A percentile compares a stretch with the other conserved stretches of the same genome.
phyloP scores from a whole-genome alignment of 2,888 invertebrate species.

The Caenorhabditis sp. region DNA sequence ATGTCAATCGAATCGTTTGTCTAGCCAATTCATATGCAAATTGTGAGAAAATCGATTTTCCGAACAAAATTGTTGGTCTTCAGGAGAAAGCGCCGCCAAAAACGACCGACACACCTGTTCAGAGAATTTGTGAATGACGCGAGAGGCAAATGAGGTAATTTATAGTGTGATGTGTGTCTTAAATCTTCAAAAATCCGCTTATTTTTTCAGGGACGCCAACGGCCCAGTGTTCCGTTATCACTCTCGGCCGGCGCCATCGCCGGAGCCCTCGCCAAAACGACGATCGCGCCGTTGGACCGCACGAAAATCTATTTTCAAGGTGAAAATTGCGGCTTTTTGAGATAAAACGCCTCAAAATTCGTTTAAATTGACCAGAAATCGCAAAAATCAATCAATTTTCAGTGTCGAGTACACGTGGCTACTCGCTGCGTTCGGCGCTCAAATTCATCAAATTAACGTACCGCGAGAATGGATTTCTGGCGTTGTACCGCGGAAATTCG shows the following conservation, averaged over 20 bases:
- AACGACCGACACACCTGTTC: too few species aligned
- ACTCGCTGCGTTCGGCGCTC: conserved; percentile 81
- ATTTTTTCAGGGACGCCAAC: conserved; percentile 31
- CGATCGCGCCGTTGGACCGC: conserved; percentile 95
- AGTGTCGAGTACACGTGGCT: conserved; percentile 80
- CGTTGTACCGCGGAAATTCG: conserved; percentile 91
- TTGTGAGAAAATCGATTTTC: conserved; percentile 9
- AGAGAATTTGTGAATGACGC: conserved; percentile 38
- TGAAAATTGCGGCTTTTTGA: conserved; percentile 20
- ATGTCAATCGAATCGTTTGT: too few species aligned
- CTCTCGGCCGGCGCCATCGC: conserved; percentile 92
- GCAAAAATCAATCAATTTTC: conserved; percentile 36
- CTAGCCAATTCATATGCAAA: conserved; percentile 26
- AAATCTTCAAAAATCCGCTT: too few species aligned
- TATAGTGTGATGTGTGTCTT: too few species aligned
- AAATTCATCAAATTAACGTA: conserved; percentile 83
- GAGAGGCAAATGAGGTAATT: conserved; percentile 33
- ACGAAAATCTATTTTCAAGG: conserved; percentile 97
- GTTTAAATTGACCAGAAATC: background rate
- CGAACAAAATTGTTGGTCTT: background rate
- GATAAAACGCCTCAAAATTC: too few species aligned
- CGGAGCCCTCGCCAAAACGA: conserved; percentile 93
- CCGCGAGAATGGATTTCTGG: conserved; percentile 86
- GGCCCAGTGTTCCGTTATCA: conserved; percentile 83
- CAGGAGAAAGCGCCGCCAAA: too few species aligned